Base-by-base conservation (phyloP, 92 coral and sea anemone species). In the Galaxea fascicularis region DNA sequence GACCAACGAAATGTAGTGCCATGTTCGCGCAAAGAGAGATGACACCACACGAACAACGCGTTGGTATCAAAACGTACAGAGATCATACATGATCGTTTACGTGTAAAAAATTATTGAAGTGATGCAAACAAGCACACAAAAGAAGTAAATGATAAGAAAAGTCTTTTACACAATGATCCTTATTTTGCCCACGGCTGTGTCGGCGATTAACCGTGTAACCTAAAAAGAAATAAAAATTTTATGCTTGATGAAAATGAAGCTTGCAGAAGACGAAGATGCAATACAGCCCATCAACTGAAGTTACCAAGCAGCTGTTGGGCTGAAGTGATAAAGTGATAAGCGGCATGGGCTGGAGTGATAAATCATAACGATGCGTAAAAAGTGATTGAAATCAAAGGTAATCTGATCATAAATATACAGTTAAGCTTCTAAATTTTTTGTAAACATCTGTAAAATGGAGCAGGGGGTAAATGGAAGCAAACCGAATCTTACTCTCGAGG, bases 1-100 rank as follows among this genome's bases (percentile, higher is more conserved):
- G 26, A 24, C 66, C 58, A 21, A 13, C 68, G 71, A 82, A 71
- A 30, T 17, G 21, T 71, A 71, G 25, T 45, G 86, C 71, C 86
- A 82, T 82, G 21, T 79, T 11, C 29, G 12, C 12, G 59, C 21
- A 0, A 18, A 21, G 52, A 12, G 3, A 0, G 24, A 1, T 12
- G 24, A 25, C 39, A 13, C 39, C 28, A 47, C 49, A 29, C 15
- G 47, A 49, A 65, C 74, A 41, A n/a, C 54, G 29, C 41, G 41
- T 6, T 35, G 51, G 21, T 25, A 20, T 45, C 76, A 71, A 14
- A 71, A 12, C 13, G 4, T 25, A 46, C 41, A 35, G 11, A 49
- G 56, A 49, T 10, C 56, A 10, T 10, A 15, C 56, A 49, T 10
- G 56, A 49, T 49, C 56, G 17, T 4, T 10, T 3, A 49, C 13